Evolutionary conservation across 2,888 invertebrate species (phyloP), one percentile per base, ranked within the genome.

Genomic region (Chloromyia formosa): DNA sequence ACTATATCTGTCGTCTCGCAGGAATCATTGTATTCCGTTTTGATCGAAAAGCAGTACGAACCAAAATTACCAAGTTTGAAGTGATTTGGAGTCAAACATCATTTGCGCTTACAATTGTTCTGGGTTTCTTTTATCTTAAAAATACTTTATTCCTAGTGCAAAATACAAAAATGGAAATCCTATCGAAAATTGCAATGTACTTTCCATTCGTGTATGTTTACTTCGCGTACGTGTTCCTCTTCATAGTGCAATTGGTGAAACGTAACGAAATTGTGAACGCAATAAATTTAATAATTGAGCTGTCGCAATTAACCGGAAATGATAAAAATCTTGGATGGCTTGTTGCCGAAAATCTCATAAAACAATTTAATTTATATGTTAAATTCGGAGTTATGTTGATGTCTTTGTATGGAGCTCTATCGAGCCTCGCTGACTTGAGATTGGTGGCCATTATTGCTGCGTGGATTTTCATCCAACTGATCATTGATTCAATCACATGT

Each of bases 201-300:
- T 40, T 62, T 40, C 62, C 62, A 9, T 40, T 16, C 14, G 16
- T 62, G 2, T 62, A 62, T 18, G 16, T 40, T 18, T 62, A 62
- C 35, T 62, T 62, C n/a, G 18, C 40, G n/a, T 62, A 23, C 16
- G n/a, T 62, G 12, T 40, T 62, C 16, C 12, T 62, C 7, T 62
- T 62, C n/a, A 40, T 23, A n/a, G 40, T 62, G 2, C 35, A 62
- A 9, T 62, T 35, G 62, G 14, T n/a, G 23, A 22, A 23, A 12
- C 60, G 60, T 40, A 12, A 10, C 3, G 5, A 23, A 1, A 62
- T 62, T 16, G 40, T 62, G 3, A 40, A n/a, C 35, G 40, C 5
- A 5, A 16, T 10, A 14, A 56, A 56, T 18, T 3, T 10, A 18
- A 4, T 56, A 10, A 16, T 56, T 16, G 56, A 18, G 20, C 22